Evolutionary conservation across 2,113 vertebrate genomes (phyloP).

Genomic region (Butorides virescens): DNA sequence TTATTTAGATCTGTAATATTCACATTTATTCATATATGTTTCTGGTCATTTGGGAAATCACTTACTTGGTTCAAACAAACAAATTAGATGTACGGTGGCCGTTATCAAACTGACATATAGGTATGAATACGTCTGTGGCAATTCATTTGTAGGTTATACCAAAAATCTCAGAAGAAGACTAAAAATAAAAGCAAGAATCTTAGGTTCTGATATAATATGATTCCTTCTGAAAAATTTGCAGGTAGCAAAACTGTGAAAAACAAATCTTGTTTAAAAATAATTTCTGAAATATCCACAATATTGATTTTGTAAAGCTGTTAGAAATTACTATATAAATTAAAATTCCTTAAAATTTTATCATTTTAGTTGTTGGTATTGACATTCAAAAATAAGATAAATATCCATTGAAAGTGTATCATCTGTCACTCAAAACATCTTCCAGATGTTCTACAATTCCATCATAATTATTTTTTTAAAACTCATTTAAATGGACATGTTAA

Average conservation of each 20-base stretch:
- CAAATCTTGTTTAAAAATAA: background rate
- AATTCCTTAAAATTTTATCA: background rate
- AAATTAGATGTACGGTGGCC: background rate
- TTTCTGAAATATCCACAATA: background rate
- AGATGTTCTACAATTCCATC: background rate
- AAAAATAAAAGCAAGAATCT: background rate
- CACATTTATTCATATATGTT: background rate
- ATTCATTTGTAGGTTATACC: background rate
- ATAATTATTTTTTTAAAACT: background rate
- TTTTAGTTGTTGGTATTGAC: background rate
- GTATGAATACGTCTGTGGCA: background rate
- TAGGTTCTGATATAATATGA: background rate
- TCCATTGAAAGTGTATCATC: background rate
- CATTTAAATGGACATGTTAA: background rate
- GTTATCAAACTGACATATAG: background rate
- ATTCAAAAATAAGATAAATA: background rate
- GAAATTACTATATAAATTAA: background rate
- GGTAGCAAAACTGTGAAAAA: background rate
- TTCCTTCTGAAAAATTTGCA: background rate
- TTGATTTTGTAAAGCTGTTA: background rate
- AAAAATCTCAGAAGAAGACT: background rate
- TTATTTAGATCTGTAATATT: background rate
- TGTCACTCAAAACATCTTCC: background rate
- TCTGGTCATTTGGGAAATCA: background rate
- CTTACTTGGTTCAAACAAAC: background rate